These are phyloP conservation scores for Brassicogethes aeneus DNA, from an alignment of 2,888 invertebrate species.

Conservation along the genomic window DNA sequence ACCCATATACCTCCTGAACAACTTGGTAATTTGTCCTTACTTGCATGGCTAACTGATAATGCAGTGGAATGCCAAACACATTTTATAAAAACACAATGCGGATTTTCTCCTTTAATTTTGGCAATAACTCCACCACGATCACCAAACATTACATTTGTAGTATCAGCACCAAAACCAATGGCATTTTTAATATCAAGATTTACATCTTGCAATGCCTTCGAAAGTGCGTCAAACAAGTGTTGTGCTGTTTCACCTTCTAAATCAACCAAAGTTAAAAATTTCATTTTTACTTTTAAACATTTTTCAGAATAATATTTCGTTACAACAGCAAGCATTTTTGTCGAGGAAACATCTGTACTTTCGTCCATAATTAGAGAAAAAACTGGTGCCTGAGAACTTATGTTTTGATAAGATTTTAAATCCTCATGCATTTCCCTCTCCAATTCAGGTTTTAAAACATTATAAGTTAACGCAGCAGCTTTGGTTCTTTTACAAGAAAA, in stretches of 20 bases:
- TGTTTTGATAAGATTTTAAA: not conserved
- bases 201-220: not conserved
- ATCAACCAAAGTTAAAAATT: not conserved
- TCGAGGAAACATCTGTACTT: not conserved
- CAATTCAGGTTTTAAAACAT: not conserved
- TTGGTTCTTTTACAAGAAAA: not conserved
- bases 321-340: not conserved
- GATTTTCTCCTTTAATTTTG: slow-evolving; percentile 12
- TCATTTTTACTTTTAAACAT: not conserved
- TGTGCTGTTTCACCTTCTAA: not conserved
- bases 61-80: slow-evolving; percentile 14
- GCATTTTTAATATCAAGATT: not conserved
- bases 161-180: slow-evolving; percentile 12
- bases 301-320: not conserved
- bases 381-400: too few relatives aligned
- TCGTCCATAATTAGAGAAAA: not conserved
- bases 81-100: slow-evolving; percentile 14
- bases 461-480: not conserved
- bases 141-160: slow-evolving; percentile 15
- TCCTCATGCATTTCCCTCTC: not conserved
- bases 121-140: slow-evolving; percentile 10
- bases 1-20: slow-evolving; percentile 5
- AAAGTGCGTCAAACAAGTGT: not conserved
- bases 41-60: slow-evolving; percentile 13
- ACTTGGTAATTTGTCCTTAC: slow-evolving; percentile 5